These are phyloP conservation scores for Dimorphilus gyrociliatus DNA, from an alignment of 2,888 invertebrate genomes.

Conservation along the genomic window DNA sequence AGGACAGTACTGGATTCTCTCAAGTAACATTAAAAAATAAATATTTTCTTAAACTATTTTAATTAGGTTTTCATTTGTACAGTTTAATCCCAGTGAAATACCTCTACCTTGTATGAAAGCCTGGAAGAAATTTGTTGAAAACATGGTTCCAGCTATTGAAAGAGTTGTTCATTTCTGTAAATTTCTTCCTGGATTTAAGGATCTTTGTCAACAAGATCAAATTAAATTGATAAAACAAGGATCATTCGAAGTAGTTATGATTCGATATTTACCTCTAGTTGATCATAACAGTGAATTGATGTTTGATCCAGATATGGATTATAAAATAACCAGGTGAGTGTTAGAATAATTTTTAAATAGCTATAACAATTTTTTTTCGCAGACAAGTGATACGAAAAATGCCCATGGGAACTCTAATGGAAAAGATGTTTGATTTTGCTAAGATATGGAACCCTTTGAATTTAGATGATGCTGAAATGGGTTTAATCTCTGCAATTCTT, in stretches of 20 bases:
- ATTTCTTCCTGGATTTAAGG: slow-evolving; percentile 24
- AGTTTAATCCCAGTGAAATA: no score
- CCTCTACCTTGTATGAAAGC: no score
- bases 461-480: slow-evolving; percentile 28
- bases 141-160: slow-evolving; percentile 33
- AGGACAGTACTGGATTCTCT: no score
- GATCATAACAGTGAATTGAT: slow-evolving; percentile 22
- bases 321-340: slow-evolving; percentile 27
- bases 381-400: slow-evolving; percentile 20
- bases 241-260: slow-evolving; percentile 32
- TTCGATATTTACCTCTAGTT: slow-evolving; percentile 28
- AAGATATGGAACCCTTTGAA: slow-evolving; percentile 21
- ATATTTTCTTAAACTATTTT: no score
- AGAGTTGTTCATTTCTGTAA: slow-evolving; percentile 35
- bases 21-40: no score
- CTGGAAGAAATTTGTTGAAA: slow-evolving; percentile 22
- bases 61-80: no score
- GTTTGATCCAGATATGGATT: slow-evolving; percentile 30
- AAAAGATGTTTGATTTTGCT: slow-evolving; percentile 32
- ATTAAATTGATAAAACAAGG: slow-evolving; percentile 36
- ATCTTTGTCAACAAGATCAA: slow-evolving; percentile 26
- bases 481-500: slow-evolving; percentile 27
- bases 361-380: slow-evolving; percentile 7
- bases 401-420: slow-evolving; percentile 29
- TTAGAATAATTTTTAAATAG: slow-evolving; percentile 1